A percentile compares a stretch with the other conserved stretches of the same genome.
Conservation (phyloP, 2,113 vertebrate species). For the Desmodus rotundus region DNA sequence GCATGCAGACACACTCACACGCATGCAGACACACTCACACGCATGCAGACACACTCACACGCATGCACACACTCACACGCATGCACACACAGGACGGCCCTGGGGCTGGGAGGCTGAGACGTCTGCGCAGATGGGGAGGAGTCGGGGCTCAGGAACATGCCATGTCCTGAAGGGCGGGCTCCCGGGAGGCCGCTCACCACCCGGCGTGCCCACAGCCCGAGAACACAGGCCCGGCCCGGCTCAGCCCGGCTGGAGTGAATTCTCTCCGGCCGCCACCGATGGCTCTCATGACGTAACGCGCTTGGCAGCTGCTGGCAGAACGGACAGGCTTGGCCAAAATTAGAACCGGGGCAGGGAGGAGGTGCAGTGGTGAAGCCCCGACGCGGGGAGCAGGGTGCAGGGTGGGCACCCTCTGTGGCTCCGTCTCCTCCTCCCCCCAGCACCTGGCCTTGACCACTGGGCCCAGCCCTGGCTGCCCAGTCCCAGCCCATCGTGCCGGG, state of each 20-base stretch:
- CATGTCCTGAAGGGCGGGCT: neutral
- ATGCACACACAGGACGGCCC: accelerated
- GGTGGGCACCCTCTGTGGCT: neutral
- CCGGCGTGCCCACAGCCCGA: conserved; percentile 41
- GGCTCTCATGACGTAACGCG: conserved; percentile 61
- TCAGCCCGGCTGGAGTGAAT: conserved; percentile 44
- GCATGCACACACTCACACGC: accelerated
- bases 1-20: no score
- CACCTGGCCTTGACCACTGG: neutral
- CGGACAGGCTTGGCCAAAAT: conserved; percentile 54
- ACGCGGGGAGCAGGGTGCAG: neutral
- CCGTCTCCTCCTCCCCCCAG: neutral
- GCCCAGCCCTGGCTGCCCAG: neutral
- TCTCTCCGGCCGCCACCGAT: conserved; percentile 39
- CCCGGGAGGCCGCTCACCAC: conserved; percentile 33
- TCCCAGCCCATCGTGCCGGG: accelerated
- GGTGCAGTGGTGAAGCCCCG: conserved; percentile 38
- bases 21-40: no score
- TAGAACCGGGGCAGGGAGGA: conserved; percentile 9
- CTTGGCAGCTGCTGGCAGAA: conserved; percentile 64
- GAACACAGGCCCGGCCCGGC: conserved; percentile 45
- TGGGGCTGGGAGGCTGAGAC: accelerated
- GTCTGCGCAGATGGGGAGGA: neutral
- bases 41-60: accelerated
- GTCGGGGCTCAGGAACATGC: neutral